Evolutionary conservation across 2,888 invertebrate genomes (phyloP), one percentile per base, ranked within the genome.

Genomic region (Bombyx huttoni): DNA sequence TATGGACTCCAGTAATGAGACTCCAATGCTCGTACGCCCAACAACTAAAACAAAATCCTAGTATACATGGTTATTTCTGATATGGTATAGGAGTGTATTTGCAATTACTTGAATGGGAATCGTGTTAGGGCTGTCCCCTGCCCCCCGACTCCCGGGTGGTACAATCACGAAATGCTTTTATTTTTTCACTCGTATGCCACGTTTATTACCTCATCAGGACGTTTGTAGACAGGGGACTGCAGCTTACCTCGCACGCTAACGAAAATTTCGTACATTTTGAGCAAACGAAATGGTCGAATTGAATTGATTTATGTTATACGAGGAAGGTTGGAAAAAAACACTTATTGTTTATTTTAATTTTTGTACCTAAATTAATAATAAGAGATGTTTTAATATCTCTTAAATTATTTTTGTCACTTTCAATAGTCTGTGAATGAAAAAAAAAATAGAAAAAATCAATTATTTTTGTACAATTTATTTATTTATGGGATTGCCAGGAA

Each of bases 81-180:
- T 12, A 40, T 5, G 48, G 48, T 33, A 24, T 10, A 14, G 47
- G 6, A 47, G 34, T n/a, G 24, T 63, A 66, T 65, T 68, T 69
- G 67, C 70, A 76, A 76, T 78, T 75, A 77, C 68, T 63, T 68
- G 60, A 60, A 51, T 59, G 60, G 60, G 61, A 54, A 62, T 52
- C 56, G 60, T 69, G 68, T 73, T 71, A 70, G 65, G 60, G 60
- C 67, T 68, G 59, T 62, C 60, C 57, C 57, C 56, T 58, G 56
- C 63, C 61, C 61, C 54, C 57, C 56, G 65, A 65, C 67, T 68
- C 62, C 55, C 51, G 65, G 67, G 71, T 57, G 63, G 71, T 65
- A 78, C 81, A 80, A 83, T 83, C 80, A 78, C 77, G 71, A 78
- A 83, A 84, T 76, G 82, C 85, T 85, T 83, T 85, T 84, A 85